Conservation (phyloP, 2,113 vertebrate species). For the Alethe castanea region DNA sequence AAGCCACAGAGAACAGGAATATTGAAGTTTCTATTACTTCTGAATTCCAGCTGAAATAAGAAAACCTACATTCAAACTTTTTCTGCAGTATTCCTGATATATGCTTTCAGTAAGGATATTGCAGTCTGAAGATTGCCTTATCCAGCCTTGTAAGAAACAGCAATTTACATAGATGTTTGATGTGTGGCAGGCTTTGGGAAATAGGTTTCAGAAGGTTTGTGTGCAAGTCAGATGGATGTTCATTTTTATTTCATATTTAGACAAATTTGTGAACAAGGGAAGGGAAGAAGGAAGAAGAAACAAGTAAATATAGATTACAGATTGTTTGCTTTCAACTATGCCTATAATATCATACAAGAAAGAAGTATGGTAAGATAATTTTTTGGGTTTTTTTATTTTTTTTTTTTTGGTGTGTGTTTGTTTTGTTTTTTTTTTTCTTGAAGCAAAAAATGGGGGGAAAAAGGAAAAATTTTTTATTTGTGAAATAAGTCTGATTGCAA, state of each 20-base stretch:
- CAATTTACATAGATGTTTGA: neutral
- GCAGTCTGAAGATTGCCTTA: neutral
- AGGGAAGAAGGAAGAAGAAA: neutral
- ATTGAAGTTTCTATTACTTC: neutral
- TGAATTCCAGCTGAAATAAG: neutral
- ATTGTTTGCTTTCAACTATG: neutral
- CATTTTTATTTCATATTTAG: neutral
- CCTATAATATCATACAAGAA: neutral
- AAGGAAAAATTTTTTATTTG: neutral
- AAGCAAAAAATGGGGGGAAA: neutral
- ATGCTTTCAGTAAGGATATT: neutral
- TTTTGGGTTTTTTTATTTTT: too few relatives aligned
- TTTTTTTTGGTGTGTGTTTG: neutral
- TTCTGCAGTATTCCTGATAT: neutral
- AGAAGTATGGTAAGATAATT: neutral
- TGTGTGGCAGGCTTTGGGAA: neutral
- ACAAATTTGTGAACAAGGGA: neutral
- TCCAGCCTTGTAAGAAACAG: neutral
- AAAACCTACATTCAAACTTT: neutral
- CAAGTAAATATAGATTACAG: neutral
- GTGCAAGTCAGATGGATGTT: neutral
- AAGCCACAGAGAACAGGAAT: neutral
- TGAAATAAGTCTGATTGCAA: neutral
- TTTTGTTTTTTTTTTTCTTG: neutral
- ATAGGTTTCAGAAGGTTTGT: neutral